These are phyloP conservation scores for Takifugu flavidus DNA, from an alignment of 2,113 vertebrate species.

Conservation along the genomic window DNA sequence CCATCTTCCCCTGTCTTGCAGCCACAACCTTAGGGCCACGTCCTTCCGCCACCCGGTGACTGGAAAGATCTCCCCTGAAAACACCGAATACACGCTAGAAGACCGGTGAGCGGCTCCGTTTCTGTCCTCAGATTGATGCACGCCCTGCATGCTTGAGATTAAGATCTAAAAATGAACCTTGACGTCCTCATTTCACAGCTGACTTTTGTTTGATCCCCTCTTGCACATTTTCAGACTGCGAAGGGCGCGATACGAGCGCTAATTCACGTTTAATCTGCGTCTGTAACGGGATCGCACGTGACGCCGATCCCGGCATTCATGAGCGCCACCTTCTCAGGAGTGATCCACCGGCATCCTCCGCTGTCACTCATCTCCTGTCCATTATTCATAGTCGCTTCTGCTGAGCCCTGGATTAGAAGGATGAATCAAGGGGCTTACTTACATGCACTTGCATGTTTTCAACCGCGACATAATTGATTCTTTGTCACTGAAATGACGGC, in stretches of 20 bases:
- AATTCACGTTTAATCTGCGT: no score
- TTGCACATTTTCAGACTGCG: conserved; percentile 24
- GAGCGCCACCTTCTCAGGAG: conserved; percentile 16
- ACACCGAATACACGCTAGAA: conserved; percentile 90
- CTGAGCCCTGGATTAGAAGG: conserved; percentile 45
- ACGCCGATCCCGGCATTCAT: conserved; percentile 14
- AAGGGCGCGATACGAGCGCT: background rate
- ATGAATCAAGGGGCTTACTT: conserved; percentile 25
- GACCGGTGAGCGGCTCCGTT: conserved; percentile 85
- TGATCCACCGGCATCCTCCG: conserved; percentile 20
- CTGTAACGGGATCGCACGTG: conserved; percentile 29
- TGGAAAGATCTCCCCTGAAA: conserved; percentile 93
- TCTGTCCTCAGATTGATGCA: background rate
- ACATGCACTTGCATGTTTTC: conserved; percentile 21
- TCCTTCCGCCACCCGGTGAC: conserved; percentile 95
- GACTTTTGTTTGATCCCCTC: conserved; percentile 24
- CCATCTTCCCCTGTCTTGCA: conserved; percentile 60
- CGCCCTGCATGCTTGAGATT: background rate
- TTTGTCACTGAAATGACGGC: conserved; percentile 20
- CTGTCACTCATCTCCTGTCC: conserved; percentile 13
- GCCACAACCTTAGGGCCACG: conserved; percentile 91
- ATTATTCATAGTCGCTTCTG: conserved; percentile 13
- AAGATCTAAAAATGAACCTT: no score
- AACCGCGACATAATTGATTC: conserved; percentile 3
- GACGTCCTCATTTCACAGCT: no score